Evolutionary conservation across 1,140 invertebrate genomes (phyloP), one percentile per base, ranked within the genome.

Genomic region (Anastrepha obliqua): DNA sequence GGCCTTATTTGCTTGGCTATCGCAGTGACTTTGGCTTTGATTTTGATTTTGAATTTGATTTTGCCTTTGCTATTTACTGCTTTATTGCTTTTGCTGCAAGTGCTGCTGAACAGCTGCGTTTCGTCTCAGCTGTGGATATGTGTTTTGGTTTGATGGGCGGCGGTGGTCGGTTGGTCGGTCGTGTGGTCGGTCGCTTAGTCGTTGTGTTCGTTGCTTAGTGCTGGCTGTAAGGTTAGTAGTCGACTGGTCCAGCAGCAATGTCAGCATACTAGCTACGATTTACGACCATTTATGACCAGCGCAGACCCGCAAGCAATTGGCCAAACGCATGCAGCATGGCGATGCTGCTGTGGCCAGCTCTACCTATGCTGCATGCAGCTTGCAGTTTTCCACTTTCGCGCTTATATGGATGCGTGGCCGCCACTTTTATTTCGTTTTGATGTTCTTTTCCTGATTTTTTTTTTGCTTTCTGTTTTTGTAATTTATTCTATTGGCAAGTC

Each of bases 351-450:
- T 74, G 11, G 70, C 15, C 9, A 51, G 17, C n/a, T 67, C 64
- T 67, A 67, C 11, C 64, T 67, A 11, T 29, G 74, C n/a, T 55
- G 74, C 74, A 55, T 55, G 74, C 67, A 44, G 47, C 74, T 81
- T 81, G 74, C 47, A 55, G 74, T 81, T 81, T 81, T 81, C 74
- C 74, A 81, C 74, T 81, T 81, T 81, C 74, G 74, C 74, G 74
- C 74, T 81, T 81, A 81, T 81, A 81, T 81, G 74, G 74, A 55
- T 81, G 74, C 74, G 74, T 81, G 47, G 47, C 47, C 17, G 47
- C 44, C 47, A 55, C 47, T 58, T 81, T 42, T 58, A 74, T 55
- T 81, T 81, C 15, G 47, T 81, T 81, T 81, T 81, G 47, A 20
- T 81, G 74, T 81, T 81, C 74, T 81, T 55, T 81, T 81, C 74